These are phyloP conservation scores for Spatulosminthurus flaviceps DNA, from an alignment of 2,888 invertebrate species.

Conservation along the genomic window DNA sequence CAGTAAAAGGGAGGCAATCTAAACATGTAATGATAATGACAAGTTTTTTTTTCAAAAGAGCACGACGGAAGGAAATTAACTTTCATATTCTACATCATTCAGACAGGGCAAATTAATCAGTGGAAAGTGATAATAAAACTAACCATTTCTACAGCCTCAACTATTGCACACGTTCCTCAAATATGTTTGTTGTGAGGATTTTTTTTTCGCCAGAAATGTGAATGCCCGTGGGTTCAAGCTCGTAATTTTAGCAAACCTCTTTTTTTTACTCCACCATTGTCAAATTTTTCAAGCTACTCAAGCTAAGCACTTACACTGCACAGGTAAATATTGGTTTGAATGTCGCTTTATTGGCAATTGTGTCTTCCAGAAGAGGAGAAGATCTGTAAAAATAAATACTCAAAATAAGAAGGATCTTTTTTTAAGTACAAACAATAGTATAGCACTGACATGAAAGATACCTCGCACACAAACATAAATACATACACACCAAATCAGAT, in stretches of 20 bases:
- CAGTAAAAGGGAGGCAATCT: too few species aligned
- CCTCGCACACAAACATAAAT: too few species aligned
- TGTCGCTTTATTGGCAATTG: too few species aligned
- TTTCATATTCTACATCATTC: neutral
- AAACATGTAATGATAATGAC: slow-evolving; percentile 11
- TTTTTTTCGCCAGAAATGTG: too few species aligned
- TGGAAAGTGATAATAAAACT: slow-evolving; percentile 36
- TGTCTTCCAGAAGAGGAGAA: neutral
- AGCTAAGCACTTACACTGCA: too few species aligned
- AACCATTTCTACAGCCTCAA: neutral
- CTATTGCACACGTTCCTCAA: neutral
- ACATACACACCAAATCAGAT: neutral
- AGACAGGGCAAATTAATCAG: slow-evolving; percentile 9
- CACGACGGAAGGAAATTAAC: slow-evolving; percentile 36
- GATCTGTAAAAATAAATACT: neutral
- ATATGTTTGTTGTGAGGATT: neutral
- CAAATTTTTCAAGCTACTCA: neutral
- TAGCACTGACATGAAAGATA: too few species aligned
- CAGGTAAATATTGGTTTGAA: too few species aligned
- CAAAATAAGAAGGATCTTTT: too few species aligned
- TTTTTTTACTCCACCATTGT: neutral
- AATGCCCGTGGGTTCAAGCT: too few species aligned
- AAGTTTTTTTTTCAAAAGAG: slow-evolving; percentile 1
- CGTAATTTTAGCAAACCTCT: too few species aligned
- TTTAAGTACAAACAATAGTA: too few species aligned